Evolutionary conservation across 2,888 invertebrate species (phyloP).

Genomic region (Hirtodrosophila histrioides): DNA sequence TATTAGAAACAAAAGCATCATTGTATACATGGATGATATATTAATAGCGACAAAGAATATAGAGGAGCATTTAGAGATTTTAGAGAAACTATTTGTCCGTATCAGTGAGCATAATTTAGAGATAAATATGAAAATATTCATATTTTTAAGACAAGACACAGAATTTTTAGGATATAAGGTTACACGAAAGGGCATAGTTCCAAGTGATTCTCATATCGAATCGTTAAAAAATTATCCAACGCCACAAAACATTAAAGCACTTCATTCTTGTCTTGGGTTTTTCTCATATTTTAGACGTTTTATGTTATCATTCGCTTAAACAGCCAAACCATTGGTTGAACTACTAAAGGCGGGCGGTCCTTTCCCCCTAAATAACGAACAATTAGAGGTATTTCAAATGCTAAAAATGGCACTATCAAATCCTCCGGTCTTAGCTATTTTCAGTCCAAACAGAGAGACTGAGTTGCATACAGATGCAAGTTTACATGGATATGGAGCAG

Average conservation of each 20-base stretch:
- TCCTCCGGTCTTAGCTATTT: neutral
- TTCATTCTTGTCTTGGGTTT: neutral
- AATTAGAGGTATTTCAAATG: neutral
- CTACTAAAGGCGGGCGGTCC: neutral
- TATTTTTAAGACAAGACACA: too few species aligned
- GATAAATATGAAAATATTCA: too few species aligned
- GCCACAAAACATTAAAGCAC: neutral
- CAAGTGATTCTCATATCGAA: too few species aligned
- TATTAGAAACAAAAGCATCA: too few species aligned
- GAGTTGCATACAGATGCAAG: neutral
- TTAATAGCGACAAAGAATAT: too few species aligned
- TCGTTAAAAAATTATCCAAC: neutral
- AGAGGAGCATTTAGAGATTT: too few species aligned
- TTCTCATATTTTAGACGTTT: slow-evolving; percentile 1
- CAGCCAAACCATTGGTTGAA: neutral
- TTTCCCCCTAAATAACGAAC: neutral
- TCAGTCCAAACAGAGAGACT: neutral
- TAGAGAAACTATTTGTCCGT: too few species aligned
- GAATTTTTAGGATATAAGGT: too few species aligned
- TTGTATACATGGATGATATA: too few species aligned
- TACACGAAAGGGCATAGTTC: too few species aligned
- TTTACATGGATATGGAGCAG: slow-evolving; percentile 1
- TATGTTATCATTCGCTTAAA: neutral
- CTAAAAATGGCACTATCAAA: neutral
- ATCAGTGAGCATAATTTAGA: too few species aligned